These are phyloP conservation scores for Artibeus lituratus DNA, from an alignment of 2,797 vertebrate species.

Conservation along the genomic window DNA sequence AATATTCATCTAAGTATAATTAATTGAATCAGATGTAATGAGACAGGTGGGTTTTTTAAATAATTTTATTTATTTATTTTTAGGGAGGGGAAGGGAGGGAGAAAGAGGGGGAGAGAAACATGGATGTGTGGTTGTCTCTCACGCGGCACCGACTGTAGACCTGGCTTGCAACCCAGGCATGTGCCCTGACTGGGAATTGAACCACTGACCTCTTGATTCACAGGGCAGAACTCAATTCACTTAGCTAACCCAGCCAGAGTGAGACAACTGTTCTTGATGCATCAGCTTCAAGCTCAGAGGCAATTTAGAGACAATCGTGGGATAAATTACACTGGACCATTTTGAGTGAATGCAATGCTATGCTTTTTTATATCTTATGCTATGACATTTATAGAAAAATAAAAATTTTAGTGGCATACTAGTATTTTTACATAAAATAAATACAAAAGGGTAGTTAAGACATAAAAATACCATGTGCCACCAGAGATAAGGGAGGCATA, in stretches of 20 bases:
- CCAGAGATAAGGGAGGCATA: constrained; percentile 52
- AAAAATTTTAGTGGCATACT: constrained; percentile 62
- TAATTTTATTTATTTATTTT: no score
- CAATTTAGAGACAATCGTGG: constrained; percentile 5
- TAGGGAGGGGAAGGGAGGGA: no score
- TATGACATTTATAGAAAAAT: constrained; percentile 70
- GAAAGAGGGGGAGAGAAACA: no score
- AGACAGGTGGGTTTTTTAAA: background rate
- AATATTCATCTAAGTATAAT: background rate
- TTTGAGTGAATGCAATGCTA: constrained; percentile 35
- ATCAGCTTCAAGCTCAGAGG: background rate
- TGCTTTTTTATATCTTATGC: constrained; percentile 44
- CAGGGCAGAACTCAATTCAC: no score
- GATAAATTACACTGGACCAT: constrained; percentile 35
- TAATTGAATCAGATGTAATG: background rate
- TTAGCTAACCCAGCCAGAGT: no score
- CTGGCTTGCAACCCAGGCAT: no score
- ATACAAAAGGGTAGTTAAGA: constrained; percentile 56
- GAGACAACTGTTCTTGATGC: background rate
- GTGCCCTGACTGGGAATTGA: no score
- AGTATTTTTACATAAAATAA: constrained; percentile 68
- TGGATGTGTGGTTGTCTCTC: no score
- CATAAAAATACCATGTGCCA: constrained; percentile 59
- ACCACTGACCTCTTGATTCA: no score
- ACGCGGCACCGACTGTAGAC: no score